Percentiles rank a stretch among this genome's conserved stretches.
Conservation (phyloP, 2,113 vertebrate species). For the Isurus oxyrinchus region DNA sequence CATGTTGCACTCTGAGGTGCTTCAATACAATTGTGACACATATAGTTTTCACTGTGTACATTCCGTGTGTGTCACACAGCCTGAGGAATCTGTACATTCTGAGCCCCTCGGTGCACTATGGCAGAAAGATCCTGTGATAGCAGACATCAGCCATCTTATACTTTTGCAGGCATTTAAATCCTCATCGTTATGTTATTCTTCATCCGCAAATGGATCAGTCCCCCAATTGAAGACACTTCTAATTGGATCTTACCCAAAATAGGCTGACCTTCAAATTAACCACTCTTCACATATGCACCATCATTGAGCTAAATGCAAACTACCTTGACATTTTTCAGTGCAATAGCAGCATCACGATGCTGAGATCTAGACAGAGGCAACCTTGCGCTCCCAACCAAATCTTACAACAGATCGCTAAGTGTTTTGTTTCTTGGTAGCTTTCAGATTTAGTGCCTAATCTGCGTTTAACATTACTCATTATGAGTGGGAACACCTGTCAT, state of each 20-base stretch:
- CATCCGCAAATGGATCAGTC: background rate
- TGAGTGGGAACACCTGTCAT: constrained; percentile 14
- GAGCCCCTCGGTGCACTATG: no score
- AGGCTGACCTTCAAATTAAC: background rate
- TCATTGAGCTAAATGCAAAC: background rate
- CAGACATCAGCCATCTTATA: no score
- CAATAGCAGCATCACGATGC: background rate
- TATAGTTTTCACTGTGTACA: no score
- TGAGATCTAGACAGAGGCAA: background rate
- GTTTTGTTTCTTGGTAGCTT: background rate
- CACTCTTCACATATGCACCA: background rate
- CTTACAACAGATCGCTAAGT: background rate
- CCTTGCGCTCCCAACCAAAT: background rate
- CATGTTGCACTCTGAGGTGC: no score
- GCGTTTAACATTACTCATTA: background rate
- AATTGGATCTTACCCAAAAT: background rate
- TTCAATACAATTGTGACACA: no score
- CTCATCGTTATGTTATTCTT: background rate
- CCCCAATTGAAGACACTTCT: background rate
- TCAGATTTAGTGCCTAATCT: background rate
- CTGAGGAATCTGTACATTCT: no score
- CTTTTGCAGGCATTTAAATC: background rate
- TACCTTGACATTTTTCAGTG: background rate
- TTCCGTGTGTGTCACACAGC: no score
- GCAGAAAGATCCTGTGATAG: no score